Conservation (phyloP, 2,113 vertebrate species). For the Phodopus roborovskii region DNA sequence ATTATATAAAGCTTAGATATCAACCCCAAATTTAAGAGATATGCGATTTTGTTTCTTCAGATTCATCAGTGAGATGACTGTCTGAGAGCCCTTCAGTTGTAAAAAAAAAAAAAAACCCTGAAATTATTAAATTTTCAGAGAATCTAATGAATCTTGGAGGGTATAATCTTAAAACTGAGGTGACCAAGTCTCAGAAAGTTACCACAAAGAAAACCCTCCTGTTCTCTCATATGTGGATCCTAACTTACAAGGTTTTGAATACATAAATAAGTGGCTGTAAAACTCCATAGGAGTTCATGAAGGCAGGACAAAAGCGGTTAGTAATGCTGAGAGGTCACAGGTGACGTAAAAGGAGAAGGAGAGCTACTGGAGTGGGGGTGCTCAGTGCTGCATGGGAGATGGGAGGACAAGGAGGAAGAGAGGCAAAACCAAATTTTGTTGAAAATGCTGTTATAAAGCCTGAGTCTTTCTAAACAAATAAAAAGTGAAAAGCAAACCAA, state of each 20-base stretch:
- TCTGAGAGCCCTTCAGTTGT: neutral
- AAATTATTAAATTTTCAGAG: neutral
- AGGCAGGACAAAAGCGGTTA: neutral
- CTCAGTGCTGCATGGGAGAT: no score
- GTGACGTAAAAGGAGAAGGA: neutral
- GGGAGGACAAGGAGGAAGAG: neutral
- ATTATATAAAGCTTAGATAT: conserved; percentile 12
- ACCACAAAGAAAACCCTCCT: neutral
- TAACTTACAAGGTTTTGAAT: neutral
- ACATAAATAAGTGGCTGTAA: neutral
- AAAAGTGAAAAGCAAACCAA: neutral
- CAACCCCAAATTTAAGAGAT: neutral
- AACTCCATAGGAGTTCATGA: no score
- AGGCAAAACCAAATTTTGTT: neutral
- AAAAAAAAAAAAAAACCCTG: neutral
- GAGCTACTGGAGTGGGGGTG: no score
- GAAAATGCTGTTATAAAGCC: neutral
- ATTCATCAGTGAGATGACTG: neutral
- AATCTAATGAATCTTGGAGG: neutral
- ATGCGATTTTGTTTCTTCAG: neutral
- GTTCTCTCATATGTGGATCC: neutral
- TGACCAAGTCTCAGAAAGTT: neutral
- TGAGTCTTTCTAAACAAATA: neutral
- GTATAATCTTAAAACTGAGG: neutral
- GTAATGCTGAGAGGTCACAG: neutral